Conservation (phyloP, 2,797 vertebrate genomes). For the Tinamus major region DNA sequence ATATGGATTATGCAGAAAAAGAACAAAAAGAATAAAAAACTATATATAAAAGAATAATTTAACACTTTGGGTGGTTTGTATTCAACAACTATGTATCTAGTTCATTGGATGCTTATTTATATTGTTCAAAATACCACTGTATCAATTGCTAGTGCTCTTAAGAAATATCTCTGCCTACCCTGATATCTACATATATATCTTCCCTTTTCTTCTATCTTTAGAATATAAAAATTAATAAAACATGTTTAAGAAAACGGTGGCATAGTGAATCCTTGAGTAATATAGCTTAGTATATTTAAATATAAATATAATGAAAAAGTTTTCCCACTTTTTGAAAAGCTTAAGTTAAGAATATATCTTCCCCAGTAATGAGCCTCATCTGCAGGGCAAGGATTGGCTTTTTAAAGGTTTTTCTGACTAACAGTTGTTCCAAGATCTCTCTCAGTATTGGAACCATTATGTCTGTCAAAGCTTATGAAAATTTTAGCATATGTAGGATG, state of each 20-base stretch:
- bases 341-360: background rate
- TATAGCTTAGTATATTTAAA: background rate
- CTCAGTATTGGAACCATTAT: background rate
- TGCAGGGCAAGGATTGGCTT: background rate
- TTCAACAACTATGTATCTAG: background rate
- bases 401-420: background rate
- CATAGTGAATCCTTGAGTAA: background rate
- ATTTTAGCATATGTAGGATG: background rate
- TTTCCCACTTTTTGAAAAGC: background rate
- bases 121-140: background rate
- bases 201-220: background rate
- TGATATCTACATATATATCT: background rate
- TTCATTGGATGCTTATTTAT: background rate
- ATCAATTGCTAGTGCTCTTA: background rate
- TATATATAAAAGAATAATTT: background rate
- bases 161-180: background rate
- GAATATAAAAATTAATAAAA: accelerated
- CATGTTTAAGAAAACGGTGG: background rate
- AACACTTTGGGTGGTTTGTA: accelerated
- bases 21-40: background rate
- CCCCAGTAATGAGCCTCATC: background rate
- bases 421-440: background rate
- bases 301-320: background rate
- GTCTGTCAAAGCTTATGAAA: background rate
- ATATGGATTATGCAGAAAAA: background rate